These are phyloP conservation scores for Pseudonaja textilis DNA, from an alignment of 2,113 vertebrate species.

Conservation along the genomic window DNA sequence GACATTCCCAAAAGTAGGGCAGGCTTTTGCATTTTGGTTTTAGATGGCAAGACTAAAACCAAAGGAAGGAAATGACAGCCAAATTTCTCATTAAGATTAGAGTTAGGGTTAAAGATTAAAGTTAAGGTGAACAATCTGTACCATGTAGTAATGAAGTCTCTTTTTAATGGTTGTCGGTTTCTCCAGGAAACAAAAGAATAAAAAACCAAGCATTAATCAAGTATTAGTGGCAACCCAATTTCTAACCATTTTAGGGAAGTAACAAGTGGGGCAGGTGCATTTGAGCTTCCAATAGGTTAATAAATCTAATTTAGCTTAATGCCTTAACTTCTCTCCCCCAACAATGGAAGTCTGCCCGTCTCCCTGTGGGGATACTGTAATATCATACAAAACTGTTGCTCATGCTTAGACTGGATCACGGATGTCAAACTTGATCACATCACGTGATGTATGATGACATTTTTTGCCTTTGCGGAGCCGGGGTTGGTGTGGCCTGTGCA, in stretches of 20 bases:
- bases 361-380: background rate
- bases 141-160: background rate
- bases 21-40: background rate
- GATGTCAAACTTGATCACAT: background rate
- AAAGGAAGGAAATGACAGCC: background rate
- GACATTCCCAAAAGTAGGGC: background rate
- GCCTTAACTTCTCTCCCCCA: background rate
- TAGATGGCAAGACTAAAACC: background rate
- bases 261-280: background rate
- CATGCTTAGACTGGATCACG: background rate
- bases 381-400: background rate
- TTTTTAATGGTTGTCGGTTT: background rate
- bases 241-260: background rate
- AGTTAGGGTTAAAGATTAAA: background rate
- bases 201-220: background rate
- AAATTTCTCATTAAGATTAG: background rate
- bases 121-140: background rate
- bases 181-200: background rate
- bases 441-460: too few species aligned
- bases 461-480: too few species aligned
- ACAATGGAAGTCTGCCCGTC: background rate
- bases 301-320: background rate
- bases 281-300: background rate
- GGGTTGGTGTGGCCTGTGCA: too few species aligned
- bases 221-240: background rate